phyloP scores from a whole-genome alignment of 1,140 invertebrate species.

The Tetragonula clypearis region DNA sequence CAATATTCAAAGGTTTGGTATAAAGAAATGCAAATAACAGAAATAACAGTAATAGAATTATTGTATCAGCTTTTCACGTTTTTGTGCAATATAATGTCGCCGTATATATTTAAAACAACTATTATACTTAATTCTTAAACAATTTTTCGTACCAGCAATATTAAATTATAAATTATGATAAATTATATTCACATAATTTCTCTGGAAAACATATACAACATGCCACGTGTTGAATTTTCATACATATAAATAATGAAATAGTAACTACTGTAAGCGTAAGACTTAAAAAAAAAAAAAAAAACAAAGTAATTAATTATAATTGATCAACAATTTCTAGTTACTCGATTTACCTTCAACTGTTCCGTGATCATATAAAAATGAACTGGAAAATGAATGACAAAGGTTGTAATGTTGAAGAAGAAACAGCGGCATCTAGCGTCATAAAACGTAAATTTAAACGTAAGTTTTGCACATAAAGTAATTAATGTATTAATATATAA shows the following conservation, averaged over 20 bases:
- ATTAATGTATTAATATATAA: background rate
- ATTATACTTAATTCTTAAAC: background rate
- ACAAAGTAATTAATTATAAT: too few species aligned
- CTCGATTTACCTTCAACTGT: conserved; percentile 43
- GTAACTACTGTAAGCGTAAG: background rate
- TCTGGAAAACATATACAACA: background rate
- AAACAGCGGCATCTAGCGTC: conserved; percentile 1
- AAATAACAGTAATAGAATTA: background rate
- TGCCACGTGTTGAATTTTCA: conserved; percentile 20
- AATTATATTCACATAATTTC: background rate
- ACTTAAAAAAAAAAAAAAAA: background rate
- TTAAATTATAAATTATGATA: background rate
- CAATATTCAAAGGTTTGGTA: background rate
- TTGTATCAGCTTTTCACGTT: background rate
- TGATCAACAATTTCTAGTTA: conserved; percentile 37
- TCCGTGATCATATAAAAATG: background rate
- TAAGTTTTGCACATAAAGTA: background rate
- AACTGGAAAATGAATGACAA: background rate
- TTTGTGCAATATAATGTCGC: too few species aligned
- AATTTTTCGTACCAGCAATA: too few species aligned
- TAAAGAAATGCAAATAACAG: background rate
- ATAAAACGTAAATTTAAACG: background rate
- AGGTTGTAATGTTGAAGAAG: background rate
- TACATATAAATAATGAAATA: background rate
- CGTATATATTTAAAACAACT: background rate